Evolutionary conservation across 2,888 invertebrate genomes (phyloP).

Genomic region (Andrena flavipes): DNA sequence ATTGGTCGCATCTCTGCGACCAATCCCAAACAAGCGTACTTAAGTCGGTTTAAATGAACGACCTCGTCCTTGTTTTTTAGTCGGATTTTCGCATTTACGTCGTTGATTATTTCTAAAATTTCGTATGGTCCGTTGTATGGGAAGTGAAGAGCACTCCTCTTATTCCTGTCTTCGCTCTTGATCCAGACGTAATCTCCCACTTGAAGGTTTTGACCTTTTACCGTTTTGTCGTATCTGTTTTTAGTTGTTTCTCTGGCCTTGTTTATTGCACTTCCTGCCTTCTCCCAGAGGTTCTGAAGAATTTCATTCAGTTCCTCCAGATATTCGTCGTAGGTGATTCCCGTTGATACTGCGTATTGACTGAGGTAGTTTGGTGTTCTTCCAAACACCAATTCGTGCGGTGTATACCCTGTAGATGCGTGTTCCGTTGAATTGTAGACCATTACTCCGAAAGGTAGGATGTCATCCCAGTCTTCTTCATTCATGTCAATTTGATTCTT

Average conservation of each 20-base stretch:
- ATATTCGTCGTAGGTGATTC: no score
- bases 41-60: background rate
- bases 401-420: background rate
- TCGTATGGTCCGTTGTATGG: background rate
- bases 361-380: background rate
- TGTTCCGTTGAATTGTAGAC: background rate
- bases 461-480: background rate
- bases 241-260: no score
- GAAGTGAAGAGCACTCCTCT: background rate
- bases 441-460: background rate
- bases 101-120: background rate
- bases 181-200: background rate
- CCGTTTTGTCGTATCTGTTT: no score
- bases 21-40: no score
- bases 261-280: no score
- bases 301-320: no score
- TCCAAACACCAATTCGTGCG: slow-evolving; percentile 8
- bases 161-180: background rate
- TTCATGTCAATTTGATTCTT: background rate
- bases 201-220: no score
- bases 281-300: no score
- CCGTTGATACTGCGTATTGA: background rate
- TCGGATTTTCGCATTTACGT: background rate
- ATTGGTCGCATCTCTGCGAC: no score
- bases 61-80: background rate